Evolutionary conservation across 2,797 vertebrate species (phyloP), one percentile per base, ranked within the genome.

Genomic region (Novumbra hubbsi): DNA sequence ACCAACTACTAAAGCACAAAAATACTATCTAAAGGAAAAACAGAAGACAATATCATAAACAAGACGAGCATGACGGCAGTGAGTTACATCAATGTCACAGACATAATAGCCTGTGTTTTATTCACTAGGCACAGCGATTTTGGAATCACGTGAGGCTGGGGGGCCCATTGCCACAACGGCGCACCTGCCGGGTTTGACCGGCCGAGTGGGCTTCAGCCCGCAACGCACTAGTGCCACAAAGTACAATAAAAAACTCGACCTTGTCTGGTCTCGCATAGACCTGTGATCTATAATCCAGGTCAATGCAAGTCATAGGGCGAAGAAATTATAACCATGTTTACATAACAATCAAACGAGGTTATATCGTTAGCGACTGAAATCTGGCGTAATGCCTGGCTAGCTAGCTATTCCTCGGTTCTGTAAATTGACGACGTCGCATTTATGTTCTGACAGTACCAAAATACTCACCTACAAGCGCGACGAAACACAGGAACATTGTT

Each of bases 381-480:
- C 21, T 60, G 55, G 55, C 11, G 19, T 60, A 60, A 45, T 45
- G 41, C 41, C 41, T 45, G 41, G 41, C 41, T 45, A 3, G 41
- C 24, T 21, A 60, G 21, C 55, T 14, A 27, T 21, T 12, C 4
- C 11, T 45, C 41, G 9, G 41, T 11, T 60, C 3, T 60, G n/a
- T 24, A 24, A 4, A 60, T 24, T 24, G 21, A 60, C 5, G 55
- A 21, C 2, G 55, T 60, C 17, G 21, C 4, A 60, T 21, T 60
- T 60, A 60, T 7, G n/a, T 60, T 21, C 55, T 24, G 24, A 6
- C 63, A 14, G 63, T 6, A 30, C 3, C 14, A 11, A 1, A 11
- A 77, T 63, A 88, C 90, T 88, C 78, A 93, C 93, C 90, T 28
- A 92, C 79, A 73, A 94, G 63, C 71, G 91, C 24, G 16, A 76